Evolutionary conservation across 2,113 vertebrate species (phyloP).

Genomic region (Actinemys pallida): DNA sequence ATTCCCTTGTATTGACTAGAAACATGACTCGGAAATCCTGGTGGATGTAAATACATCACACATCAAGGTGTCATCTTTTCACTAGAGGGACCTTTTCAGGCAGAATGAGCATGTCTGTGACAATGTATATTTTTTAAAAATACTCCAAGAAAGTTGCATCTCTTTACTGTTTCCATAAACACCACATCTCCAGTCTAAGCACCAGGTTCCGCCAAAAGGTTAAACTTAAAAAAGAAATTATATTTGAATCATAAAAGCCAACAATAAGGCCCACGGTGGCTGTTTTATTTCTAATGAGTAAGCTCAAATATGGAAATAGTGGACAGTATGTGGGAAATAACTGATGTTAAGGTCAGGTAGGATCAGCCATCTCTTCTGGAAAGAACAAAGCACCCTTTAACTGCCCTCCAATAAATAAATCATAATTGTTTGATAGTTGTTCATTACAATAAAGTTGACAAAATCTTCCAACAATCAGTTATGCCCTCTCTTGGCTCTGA

Average conservation of each 20-base stretch:
- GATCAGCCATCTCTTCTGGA: background rate
- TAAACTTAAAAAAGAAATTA: background rate
- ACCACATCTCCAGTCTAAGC: rapidly evolving
- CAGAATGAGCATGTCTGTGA: rapidly evolving
- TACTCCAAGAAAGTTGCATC: background rate
- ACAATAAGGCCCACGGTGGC: background rate
- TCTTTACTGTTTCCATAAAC: background rate
- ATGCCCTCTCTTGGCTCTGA: slow-evolving; percentile 63
- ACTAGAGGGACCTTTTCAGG: background rate
- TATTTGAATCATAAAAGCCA: background rate
- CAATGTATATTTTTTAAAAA: background rate
- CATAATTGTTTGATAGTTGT: slow-evolving; percentile 61
- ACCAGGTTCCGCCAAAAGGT: background rate
- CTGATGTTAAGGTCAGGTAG: slow-evolving; percentile 7
- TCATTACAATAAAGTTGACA: slow-evolving; percentile 70
- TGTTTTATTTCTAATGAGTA: background rate
- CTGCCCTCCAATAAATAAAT: slow-evolving; percentile 67
- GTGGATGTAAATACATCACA: rapidly evolving
- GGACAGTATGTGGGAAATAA: slow-evolving; percentile 17
- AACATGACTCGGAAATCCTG: rapidly evolving
- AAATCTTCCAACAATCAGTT: slow-evolving; percentile 72
- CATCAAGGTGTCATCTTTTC: background rate
- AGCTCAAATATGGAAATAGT: background rate
- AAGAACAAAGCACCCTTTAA: slow-evolving; percentile 56
- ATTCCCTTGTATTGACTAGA: background rate